These are phyloP conservation scores for Corythucha ciliata DNA, from an alignment of 2,888 invertebrate species.

Conservation along the genomic window DNA sequence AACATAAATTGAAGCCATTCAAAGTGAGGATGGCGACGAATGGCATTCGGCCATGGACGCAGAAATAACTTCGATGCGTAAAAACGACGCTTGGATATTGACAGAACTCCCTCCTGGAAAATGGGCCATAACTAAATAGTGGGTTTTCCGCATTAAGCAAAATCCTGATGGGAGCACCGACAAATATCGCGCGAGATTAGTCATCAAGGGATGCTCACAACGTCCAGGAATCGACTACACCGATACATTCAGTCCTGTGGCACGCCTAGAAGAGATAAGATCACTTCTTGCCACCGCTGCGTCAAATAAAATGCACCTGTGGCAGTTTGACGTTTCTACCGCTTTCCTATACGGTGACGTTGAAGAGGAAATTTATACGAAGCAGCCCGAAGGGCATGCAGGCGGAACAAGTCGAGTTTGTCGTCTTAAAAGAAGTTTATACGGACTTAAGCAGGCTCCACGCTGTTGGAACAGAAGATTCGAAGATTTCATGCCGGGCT, in stretches of 20 bases:
- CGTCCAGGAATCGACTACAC: neutral
- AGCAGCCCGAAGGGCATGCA: neutral
- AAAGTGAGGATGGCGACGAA: constrained; percentile 10
- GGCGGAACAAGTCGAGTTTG: neutral
- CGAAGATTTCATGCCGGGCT: neutral
- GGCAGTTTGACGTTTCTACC: neutral
- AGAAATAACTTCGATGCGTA: constrained; percentile 10
- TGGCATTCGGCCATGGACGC: constrained; percentile 6
- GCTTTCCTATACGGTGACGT: constrained; percentile 7
- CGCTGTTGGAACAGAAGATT: neutral
- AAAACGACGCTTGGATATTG: constrained; percentile 12
- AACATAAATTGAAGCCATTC: constrained; percentile 12
- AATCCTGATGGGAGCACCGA: constrained; percentile 3
- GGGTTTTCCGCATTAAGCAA: constrained; percentile 12
- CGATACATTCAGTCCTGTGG: constrained; percentile 1
- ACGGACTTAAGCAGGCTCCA: constrained; percentile 6
- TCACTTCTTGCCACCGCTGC: neutral
- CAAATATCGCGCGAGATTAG: neutral
- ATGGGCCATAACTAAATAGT: constrained; percentile 3
- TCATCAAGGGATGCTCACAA: neutral
- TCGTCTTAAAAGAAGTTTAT: neutral
- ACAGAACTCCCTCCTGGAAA: constrained; percentile 15
- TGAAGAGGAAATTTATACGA: constrained; percentile 7
- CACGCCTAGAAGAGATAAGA: neutral
- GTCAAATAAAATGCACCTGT: neutral